phyloP scores from a whole-genome alignment of 2,113 vertebrate species.

The Camelus bactrianus region DNA sequence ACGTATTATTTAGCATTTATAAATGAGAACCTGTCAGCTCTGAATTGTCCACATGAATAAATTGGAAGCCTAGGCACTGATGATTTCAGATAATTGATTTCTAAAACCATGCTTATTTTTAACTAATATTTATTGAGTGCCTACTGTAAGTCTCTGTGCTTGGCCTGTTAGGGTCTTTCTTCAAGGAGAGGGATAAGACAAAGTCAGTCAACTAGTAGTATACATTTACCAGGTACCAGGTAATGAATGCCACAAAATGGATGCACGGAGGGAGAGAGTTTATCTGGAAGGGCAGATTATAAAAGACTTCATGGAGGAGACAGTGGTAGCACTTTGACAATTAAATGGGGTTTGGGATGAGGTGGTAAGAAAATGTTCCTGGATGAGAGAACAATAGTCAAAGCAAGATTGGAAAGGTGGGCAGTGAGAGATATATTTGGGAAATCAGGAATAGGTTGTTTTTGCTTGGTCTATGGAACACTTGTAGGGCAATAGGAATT shows the following conservation, averaged over 20 bases:
- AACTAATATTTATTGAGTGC: conserved; percentile 5
- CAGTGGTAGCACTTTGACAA: background rate
- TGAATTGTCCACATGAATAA: background rate
- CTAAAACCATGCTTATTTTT: conserved; percentile 29
- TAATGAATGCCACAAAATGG: background rate
- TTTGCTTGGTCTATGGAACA: background rate
- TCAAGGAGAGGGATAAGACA: background rate
- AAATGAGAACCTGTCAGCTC: conserved; percentile 3
- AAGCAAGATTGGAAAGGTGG: background rate
- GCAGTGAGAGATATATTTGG: background rate
- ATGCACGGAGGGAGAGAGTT: background rate
- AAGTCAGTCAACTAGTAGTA: background rate
- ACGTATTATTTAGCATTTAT: background rate
- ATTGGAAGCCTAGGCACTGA: background rate
- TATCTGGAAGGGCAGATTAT: background rate
- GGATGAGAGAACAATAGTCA: background rate
- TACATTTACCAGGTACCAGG: background rate
- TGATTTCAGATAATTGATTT: conserved; percentile 27
- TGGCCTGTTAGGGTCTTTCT: background rate
- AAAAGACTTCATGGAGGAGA: background rate
- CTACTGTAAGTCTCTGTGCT: background rate
- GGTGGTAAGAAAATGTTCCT: background rate
- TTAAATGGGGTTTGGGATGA: background rate
- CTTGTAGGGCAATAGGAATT: background rate
- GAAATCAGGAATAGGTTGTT: background rate